Base-by-base conservation (phyloP, 2,888 invertebrate species). In the Aphidoletes aphidimyza region DNA sequence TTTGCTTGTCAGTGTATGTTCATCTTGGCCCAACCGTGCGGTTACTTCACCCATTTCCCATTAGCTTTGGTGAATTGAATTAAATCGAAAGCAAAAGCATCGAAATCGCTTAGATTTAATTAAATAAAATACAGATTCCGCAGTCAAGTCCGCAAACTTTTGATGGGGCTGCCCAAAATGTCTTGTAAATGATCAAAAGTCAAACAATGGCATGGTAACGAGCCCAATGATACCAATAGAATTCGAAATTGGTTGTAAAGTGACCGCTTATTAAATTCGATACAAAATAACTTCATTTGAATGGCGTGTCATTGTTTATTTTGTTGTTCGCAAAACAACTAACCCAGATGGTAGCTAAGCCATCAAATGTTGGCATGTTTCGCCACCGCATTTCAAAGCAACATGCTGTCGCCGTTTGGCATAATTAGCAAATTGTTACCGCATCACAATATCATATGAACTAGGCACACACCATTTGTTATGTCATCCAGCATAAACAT, bases 361-460 rank as follows among this genome's bases (percentile, higher is more conserved):
- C 1, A 30, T 30, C 30, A 30, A 69, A 14, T 69, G 69, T 1
- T 30, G 26, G 8, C 30, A n/a, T 30, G n/a, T 30, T 1, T 14
- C 34, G 69, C 14, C 69, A 69, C 69, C 69, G 26, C 69, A 69
- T 69, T 69, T 17, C 9, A 69, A 69, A 0, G 30, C 22, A n/a
- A 54, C 22, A 47, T 19, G 19, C 9, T 17, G 17, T 47, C 22
- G 2, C 17, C 9, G n/a, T 14, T 54, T 19, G 9, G 22, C 3
- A 54, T 54, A 54, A 54, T 54, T 54, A 54, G 54, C 30, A 69
- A 69, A 69, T 69, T 2, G 3, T 69, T 69, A 34, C 69, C 69
- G 69, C 69, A 69, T 34, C 69, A 30, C 69, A 69, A 14, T 69
- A 14, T 30, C 8, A 1, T 2, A 69, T 69, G 69, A 69, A n/a